Base-by-base conservation (phyloP, 1,140 invertebrate species). In the Chironomus tepperi region DNA sequence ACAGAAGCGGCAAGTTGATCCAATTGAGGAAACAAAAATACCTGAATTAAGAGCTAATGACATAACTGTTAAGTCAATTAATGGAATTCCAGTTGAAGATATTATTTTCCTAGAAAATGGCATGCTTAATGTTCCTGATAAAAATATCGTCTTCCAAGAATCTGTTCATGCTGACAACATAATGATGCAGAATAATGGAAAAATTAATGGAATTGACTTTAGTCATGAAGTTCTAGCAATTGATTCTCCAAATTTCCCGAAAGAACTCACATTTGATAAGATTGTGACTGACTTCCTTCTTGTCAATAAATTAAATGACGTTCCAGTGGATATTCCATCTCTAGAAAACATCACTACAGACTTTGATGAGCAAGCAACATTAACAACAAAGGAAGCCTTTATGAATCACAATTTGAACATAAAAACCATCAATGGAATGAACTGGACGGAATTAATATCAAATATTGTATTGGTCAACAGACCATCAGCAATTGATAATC, bases 401-500 rank as follows among this genome's bases (percentile, higher is more conserved):
- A 15, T 80, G 0, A 42, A 75, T 12, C 77, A 76, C 1, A 75
- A 81, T 70, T 43, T 84, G 6, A 73, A 75, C 9, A 81, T 78
- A 70, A 74, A 77, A 2, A 42, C 7, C 0, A 83, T 84, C 9
- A 84, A 84, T 76, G 81, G 79, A 7, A 47, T 79, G 21, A 8
- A 19, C 0, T 84, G 83, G 82, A 74, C 79, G 10, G 74, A 79
- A 15, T 80, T 85, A 43, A 67, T 81, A 2, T 76, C 81, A 2
- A 78, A 82, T 9, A 74, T 86, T 9, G 81, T 84, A 73, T 79
- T 84, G 73, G 82, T 77, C 9, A 81, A 82, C 76, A 74, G 80
- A 47, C 76, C 79, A 5, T 75, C 80, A 19, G 75, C 78, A 34
- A 78, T 87, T 2, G 76, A 79, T n/a, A 75, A 81, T 42, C 75